Percentiles rank a stretch among this genome's conserved stretches.
phyloP scores from a whole-genome alignment of 2,888 invertebrate genomes.

The Agriopis leucophaearia region DNA sequence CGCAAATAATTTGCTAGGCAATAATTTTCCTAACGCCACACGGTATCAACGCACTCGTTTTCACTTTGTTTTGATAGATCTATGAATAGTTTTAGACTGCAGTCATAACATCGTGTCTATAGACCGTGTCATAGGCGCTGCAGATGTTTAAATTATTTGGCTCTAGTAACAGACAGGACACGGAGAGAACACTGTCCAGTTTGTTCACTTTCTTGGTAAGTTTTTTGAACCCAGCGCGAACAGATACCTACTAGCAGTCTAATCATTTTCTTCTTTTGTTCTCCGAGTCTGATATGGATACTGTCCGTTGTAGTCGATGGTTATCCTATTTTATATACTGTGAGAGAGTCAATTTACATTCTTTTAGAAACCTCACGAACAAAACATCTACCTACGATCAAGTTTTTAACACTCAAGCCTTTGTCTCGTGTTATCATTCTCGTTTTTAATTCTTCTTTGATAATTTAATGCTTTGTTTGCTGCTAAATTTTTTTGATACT shows the following conservation, averaged over 20 bases:
- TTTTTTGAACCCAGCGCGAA: too few species aligned
- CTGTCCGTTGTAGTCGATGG: too few species aligned
- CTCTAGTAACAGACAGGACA: background rate
- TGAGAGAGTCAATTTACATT: background rate
- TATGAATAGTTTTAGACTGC: conserved; percentile 38
- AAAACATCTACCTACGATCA: background rate
- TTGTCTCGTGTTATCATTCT: background rate
- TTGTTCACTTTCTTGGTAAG: too few species aligned
- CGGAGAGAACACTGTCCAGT: too few species aligned
- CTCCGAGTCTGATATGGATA: too few species aligned
- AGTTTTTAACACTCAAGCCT: background rate
- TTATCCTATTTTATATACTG: background rate
- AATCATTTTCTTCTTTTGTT: too few species aligned
- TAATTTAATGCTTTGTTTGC: conserved; percentile 5
- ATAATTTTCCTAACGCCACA: conserved; percentile 27
- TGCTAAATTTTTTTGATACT: background rate
- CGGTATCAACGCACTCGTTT: conserved; percentile 36
- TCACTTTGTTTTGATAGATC: conserved; percentile 39
- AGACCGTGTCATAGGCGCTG: conserved; percentile 20
- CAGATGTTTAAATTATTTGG: conserved; percentile 11
- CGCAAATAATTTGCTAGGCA: conserved; percentile 25
- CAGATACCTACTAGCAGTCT: too few species aligned
- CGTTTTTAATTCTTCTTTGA: background rate
- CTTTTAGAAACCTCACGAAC: background rate
- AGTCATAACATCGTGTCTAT: conserved; percentile 41